phyloP scores from a whole-genome alignment of 2,797 vertebrate species.

The Alosa sapidissima region DNA sequence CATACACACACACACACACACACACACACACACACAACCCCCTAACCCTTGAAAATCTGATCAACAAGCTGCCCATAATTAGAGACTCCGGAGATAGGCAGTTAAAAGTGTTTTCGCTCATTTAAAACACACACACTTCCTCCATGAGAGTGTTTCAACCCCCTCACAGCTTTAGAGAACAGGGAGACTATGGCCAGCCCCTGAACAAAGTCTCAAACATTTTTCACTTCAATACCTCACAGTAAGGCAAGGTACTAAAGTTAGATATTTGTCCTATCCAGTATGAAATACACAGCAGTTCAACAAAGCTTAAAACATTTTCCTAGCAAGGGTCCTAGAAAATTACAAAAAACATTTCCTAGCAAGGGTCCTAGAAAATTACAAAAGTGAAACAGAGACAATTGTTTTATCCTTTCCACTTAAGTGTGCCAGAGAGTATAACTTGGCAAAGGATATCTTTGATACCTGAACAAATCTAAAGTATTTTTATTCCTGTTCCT shows the following conservation, averaged over 20 bases:
- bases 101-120: not conserved
- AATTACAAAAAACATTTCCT: not conserved
- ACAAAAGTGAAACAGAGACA: not conserved
- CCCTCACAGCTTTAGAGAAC: not conserved
- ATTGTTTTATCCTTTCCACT: not conserved
- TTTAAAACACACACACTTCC: not conserved
- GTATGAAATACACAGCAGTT: not conserved
- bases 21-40: not conserved
- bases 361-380: too few relatives aligned
- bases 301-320: not conserved
- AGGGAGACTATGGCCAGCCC: not conserved
- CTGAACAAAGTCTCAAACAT: not conserved
- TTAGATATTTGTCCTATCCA: not conserved
- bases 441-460: not conserved
- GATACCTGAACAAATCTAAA: not conserved
- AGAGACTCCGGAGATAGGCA: constrained; percentile 50
- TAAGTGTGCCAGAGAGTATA: not conserved
- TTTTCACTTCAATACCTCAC: not conserved
- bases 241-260: not conserved
- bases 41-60: constrained; percentile 53
- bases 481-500: not conserved
- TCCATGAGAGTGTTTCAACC: not conserved
- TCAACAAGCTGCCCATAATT: constrained; percentile 63
- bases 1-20: not conserved
- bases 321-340: not conserved